Base-by-base conservation (phyloP, 2,113 vertebrate genomes). In the Cranoglanis bouderius region DNA sequence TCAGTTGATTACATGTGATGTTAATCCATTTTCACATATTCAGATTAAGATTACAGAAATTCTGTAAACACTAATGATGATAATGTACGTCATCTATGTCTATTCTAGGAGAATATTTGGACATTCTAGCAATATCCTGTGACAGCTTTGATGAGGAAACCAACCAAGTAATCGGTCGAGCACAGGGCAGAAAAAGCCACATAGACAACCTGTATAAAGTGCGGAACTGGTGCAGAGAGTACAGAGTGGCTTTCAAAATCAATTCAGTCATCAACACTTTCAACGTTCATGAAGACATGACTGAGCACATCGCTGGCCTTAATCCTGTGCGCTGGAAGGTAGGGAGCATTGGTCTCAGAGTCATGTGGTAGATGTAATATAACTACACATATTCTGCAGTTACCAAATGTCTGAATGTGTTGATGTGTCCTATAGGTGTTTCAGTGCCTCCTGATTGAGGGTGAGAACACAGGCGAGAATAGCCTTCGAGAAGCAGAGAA, bases 271-370 rank as follows among this genome's bases (percentile, higher is more conserved):
- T 99, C 90, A 99, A 98, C 92, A 96, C 94, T 38, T 99, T 97
- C 93, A 99, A 99, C 1, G 70, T 97, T 40, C 95, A 97, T 0
- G 97, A 99, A 91, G 97, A 99, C 84, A 98, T 99, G 98, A 93
- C 89, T 0, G 94, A 97, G 0, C 88, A 95, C 59, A 97, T 99
- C 84, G 81, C 55, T 16, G 88, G 90, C 5, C 95, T 99, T 14
- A 96, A 93, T 88, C 98, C 98, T 0, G 95, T 99, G 82, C 97
- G 98, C 91, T 99, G 98, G 98, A 99, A 99, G 95, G 97, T 99
- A 92, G 87, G 81, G 29, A 12, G 49, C 43, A 26, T n/a, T 82
- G 38, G 65, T 21, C 38, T 19, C n/a, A 21, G 29, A 12, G 32
- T 57, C 35, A 21, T 67, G n/a, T 65, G 16, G 32, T 57, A 40